phyloP scores from a whole-genome alignment of 2,113 vertebrate genomes.

The Ammodytes marinus region DNA sequence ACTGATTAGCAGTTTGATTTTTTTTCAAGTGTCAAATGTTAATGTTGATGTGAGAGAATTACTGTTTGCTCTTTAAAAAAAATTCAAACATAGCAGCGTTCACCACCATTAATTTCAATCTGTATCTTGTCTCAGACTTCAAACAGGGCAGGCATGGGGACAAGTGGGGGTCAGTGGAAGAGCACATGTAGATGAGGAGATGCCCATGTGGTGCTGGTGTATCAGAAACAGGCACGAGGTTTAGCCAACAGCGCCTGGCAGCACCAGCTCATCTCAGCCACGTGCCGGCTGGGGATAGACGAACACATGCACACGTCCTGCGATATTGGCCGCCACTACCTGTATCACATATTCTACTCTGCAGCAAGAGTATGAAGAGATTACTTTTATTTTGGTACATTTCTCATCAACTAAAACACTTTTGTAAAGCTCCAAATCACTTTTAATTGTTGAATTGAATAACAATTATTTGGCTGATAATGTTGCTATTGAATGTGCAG shows the following conservation, averaged over 20 bases:
- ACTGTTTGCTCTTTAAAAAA: not conserved
- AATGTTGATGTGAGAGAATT: not conserved
- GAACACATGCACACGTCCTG: constrained; percentile 48
- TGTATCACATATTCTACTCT: constrained; percentile 1
- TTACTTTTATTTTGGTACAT: not conserved
- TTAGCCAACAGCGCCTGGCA: constrained; percentile 70
- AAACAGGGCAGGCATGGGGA: constrained; percentile 7
- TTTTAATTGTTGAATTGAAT: not conserved
- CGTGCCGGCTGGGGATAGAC: constrained; percentile 62
- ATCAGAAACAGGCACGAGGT: constrained; percentile 56
- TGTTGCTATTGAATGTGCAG: not conserved
- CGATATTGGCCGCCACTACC: constrained; percentile 24
- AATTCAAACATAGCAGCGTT: not conserved
- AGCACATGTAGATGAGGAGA: constrained; percentile 61
- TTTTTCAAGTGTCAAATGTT: not conserved
- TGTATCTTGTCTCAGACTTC: constrained; percentile 20
- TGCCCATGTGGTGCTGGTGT: constrained; percentile 47
- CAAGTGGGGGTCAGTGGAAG: constrained; percentile 18
- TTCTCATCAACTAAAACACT: not conserved
- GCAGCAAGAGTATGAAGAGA: not conserved
- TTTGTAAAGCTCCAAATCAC: not conserved
- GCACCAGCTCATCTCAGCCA: constrained; percentile 67
- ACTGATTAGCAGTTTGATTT: not conserved
- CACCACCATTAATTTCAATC: not conserved
- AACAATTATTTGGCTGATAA: not conserved